Evolutionary conservation across 2,797 vertebrate species (phyloP).

Genomic region (Oreortyx pictus): DNA sequence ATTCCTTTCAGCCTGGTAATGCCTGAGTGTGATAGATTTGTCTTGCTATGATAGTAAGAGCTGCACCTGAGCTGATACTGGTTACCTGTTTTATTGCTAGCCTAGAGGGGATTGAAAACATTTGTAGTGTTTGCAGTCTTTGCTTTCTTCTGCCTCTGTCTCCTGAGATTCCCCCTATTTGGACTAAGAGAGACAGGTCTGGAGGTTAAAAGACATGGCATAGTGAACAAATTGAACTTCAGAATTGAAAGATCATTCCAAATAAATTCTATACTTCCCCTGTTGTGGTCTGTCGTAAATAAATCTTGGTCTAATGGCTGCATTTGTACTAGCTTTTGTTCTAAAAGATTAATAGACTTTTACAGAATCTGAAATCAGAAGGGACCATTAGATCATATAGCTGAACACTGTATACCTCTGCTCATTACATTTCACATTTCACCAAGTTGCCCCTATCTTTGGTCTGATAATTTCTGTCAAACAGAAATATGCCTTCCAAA

Average conservation of each 20-base stretch:
- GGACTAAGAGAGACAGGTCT: background rate
- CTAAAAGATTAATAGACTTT: slow-evolving; percentile 39
- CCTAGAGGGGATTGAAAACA: background rate
- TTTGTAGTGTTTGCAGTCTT: slow-evolving; percentile 42
- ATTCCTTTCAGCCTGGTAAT: slow-evolving; percentile 17
- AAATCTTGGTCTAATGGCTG: slow-evolving; percentile 57
- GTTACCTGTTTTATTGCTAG: background rate
- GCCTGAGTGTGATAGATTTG: background rate
- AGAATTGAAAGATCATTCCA: slow-evolving; percentile 54
- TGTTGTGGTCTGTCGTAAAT: slow-evolving; percentile 34
- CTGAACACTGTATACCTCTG: background rate
- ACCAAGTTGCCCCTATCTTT: background rate
- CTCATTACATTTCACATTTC: slow-evolving; percentile 10
- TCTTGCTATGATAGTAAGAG: background rate
- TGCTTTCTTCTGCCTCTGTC: background rate
- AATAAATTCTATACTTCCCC: slow-evolving; percentile 64
- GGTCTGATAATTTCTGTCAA: background rate
- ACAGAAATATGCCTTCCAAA: background rate
- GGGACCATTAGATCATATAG: background rate
- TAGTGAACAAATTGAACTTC: slow-evolving; percentile 47
- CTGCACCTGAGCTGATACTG: background rate
- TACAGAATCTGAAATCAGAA: background rate
- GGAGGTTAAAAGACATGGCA: slow-evolving; percentile 32
- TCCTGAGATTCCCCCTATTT: slow-evolving; percentile 4
- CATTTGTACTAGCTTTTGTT: background rate